Base-by-base conservation (phyloP, 2,113 vertebrate species). In the Sinocyclocheilus anophthalmus region DNA sequence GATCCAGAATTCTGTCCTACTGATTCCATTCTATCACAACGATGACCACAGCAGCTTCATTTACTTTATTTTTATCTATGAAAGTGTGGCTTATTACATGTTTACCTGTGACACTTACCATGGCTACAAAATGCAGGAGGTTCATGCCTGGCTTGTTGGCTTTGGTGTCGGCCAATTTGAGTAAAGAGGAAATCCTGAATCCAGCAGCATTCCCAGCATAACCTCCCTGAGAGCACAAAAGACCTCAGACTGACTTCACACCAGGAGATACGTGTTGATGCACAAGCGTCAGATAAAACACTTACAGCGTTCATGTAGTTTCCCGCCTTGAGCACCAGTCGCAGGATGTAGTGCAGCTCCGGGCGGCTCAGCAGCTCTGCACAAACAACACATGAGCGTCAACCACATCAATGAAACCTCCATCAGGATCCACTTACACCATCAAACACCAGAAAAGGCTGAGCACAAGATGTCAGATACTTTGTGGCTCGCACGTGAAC, bases 271-370 rank as follows among this genome's bases (percentile, higher is more conserved):
- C 7, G 37, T 39, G 50, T 16, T 53, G 50, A 61, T 61, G 20
- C 57, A 61, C 3, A 10, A 61, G 10, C n/a, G n/a, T 33, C 18
- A 1, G 33, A 80, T 14, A 20, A 82, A 83, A 81, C 8, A 92
- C 95, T 95, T 86, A 96, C 96, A 42, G 94, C 94, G 24, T 97
- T 96, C 95, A 96, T 95, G 85, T 95, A 96, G 92, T 96, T 97
- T 9, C 96, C 96, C 0, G 95, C 93, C 89, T 94, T 95, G 87
- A 97, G 95, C 87, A 97, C 94, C 90, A 96, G 90, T 0, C 94
- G 93, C 39, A 96, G 92, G 84, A 97, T 94, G 45, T 91, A 92
- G 88, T 96, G 96, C 59, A 97, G 91, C 89, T 96, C 95, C 59
- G 94, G 94, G 84, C 96, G 96, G 80, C 90, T 93, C 92, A 96